Conservation (phyloP, 2,113 vertebrate species). For the Mormyrus iriodes region DNA sequence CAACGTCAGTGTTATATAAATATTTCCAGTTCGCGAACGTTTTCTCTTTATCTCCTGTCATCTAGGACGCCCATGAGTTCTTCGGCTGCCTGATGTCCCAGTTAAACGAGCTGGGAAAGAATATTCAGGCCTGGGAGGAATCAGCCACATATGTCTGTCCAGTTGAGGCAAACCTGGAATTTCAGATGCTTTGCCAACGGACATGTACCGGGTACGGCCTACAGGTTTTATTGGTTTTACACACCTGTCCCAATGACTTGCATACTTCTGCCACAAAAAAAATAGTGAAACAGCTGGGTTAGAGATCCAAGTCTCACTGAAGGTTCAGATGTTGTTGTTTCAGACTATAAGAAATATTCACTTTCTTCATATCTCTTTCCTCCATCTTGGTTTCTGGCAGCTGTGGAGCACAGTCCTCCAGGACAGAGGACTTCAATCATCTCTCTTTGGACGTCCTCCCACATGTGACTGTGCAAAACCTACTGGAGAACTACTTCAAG, state of each 20-base stretch:
- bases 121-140: background rate
- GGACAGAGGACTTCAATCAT: background rate
- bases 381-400: background rate
- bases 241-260: too few relatives aligned
- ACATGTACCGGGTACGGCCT: too few relatives aligned
- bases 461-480: background rate
- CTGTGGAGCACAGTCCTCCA: background rate
- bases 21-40: background rate
- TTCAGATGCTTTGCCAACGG: background rate
- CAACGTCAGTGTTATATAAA: background rate
- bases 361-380: background rate
- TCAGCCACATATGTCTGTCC: background rate
- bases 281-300: too few relatives aligned
- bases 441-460: background rate
- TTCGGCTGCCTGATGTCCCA: background rate
- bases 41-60: background rate
- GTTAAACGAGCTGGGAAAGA: background rate
- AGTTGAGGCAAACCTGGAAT: background rate
- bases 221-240: background rate
- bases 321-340: background rate
- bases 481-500: background rate
- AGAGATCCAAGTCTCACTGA: too few relatives aligned
- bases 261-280: too few relatives aligned
- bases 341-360: background rate
- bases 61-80: slow-evolving; percentile 10